phyloP scores from a whole-genome alignment of 2,113 vertebrate genomes.

The Callocephalon fimbriatum region DNA sequence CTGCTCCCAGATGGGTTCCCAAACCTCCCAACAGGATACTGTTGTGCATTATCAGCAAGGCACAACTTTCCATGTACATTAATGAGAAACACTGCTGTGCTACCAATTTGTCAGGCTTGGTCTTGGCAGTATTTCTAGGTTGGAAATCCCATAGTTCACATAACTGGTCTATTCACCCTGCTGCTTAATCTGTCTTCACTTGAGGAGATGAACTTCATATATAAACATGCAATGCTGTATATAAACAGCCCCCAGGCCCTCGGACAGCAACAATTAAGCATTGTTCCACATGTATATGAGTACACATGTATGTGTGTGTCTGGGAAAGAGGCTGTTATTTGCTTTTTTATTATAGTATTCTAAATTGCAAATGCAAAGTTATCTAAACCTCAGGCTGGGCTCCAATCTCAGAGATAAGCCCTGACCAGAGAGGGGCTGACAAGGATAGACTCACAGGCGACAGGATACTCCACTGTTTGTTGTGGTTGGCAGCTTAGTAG shows the following conservation, averaged over 20 bases:
- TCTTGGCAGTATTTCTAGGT: conserved; percentile 49
- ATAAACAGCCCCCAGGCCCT: conserved; percentile 36
- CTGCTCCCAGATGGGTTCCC: conserved; percentile 43
- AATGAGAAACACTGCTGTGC: conserved; percentile 69
- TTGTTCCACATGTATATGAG: neutral
- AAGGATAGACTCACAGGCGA: neutral
- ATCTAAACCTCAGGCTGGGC: neutral
- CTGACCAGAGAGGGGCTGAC: neutral
- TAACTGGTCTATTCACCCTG: conserved; percentile 55
- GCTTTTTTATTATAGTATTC: neutral
- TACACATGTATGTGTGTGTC: neutral
- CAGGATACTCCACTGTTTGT: neutral
- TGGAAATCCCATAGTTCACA: conserved; percentile 65
- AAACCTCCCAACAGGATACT: conserved; percentile 43
- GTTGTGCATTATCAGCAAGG: conserved; percentile 61
- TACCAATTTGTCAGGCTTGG: conserved; percentile 70
- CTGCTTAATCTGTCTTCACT: conserved; percentile 71
- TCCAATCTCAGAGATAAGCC: neutral
- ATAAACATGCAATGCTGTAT: conserved; percentile 17
- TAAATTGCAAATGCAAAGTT: neutral
- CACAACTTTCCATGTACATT: conserved; percentile 55
- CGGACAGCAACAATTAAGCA: conserved; percentile 15
- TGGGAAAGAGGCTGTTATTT: conserved; percentile 1
- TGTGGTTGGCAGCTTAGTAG: neutral
- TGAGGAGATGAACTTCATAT: conserved; percentile 53